Conservation (phyloP, 2,888 invertebrate genomes). For the Coelinius sp. region DNA sequence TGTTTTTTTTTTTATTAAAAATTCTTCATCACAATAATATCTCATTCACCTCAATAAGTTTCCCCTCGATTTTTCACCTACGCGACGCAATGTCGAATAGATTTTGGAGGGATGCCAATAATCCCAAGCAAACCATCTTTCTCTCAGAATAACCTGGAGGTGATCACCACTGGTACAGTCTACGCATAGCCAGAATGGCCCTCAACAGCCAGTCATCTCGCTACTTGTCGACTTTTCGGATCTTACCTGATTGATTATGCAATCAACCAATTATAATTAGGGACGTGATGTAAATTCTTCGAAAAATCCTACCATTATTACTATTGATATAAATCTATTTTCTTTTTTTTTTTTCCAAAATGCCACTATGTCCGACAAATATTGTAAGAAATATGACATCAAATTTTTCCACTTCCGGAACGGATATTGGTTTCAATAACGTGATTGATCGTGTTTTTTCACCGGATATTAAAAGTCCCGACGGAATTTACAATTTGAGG, state of each 20-base stretch:
- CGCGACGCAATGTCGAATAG: neutral
- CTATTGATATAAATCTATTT: neutral
- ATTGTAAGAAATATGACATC: constrained; percentile 48
- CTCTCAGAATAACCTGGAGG: constrained; percentile 70
- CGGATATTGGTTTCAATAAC: neutral
- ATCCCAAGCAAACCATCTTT: constrained; percentile 25
- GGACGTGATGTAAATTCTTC: neutral
- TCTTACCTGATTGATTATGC: constrained; percentile 59
- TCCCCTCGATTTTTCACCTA: constrained; percentile 17
- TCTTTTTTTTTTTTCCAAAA: constrained; percentile 31
- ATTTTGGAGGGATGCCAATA: constrained; percentile 4
- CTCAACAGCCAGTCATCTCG: constrained; percentile 60
- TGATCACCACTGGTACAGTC: constrained; percentile 64
- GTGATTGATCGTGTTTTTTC: neutral
- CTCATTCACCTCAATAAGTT: constrained; percentile 20
- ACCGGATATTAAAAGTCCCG: neutral
- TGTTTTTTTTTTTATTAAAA: too few relatives aligned
- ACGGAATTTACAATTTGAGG: constrained; percentile 22
- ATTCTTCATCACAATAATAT: too few relatives aligned
- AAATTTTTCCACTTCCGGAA: constrained; percentile 32
- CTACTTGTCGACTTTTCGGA: constrained; percentile 62
- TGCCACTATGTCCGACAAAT: constrained; percentile 59
- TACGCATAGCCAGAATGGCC: constrained; percentile 55
- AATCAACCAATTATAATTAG: too few relatives aligned
- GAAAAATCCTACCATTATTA: too few relatives aligned